Evolutionary conservation across 2,888 invertebrate species (phyloP), one percentile per base, ranked within the genome.

Genomic region (Habroteleia sp.): DNA sequence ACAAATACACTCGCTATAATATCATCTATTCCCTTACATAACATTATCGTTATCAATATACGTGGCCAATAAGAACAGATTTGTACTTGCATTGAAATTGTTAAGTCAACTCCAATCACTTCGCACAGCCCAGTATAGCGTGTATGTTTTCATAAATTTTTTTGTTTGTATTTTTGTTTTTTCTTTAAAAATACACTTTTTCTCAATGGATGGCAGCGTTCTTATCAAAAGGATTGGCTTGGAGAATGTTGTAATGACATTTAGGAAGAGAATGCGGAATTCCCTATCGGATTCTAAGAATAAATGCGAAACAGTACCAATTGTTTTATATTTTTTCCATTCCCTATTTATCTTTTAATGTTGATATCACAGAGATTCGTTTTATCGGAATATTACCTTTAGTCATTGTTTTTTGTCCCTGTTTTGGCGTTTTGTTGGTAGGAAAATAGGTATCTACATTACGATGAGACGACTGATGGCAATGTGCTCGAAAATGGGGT

Each of bases 1-100:
- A 85, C 78, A 85, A 83, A 83, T 85, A 86, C 80, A 84, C 80
- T 82, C 80, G 84, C 86, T 85, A 85, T 81, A 81, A 83, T 85
- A 86, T 86, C 80, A 81, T 82, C 84, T 86, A 85, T 80, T 81
- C 78, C 78, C 81, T 84, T 85, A 83, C 79, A 83, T 83, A 83
- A 84, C 81, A 85, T 83, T 84, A 85, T 83, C 81, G 80, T 84
- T 86, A 84, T 85, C 85, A 85, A 86, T 87, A 88, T 87, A 87
- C 84, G 88, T 87, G 87, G 87, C 87, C 88, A 87, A 88, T 88
- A 87, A 88, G 87, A 88, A 87, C 87, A 87, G 87, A 87, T 88
- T 88, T 88, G 88, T 88, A 88, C 88, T 88, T 88, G 88, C 85
- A 87, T 86, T 88, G 86, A 87, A 88, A 88, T 88, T 87, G 87